A percentile compares a stretch with the other conserved stretches of the same genome.
Conservation (phyloP, 2,113 vertebrate species). For the Dromas ardeola region DNA sequence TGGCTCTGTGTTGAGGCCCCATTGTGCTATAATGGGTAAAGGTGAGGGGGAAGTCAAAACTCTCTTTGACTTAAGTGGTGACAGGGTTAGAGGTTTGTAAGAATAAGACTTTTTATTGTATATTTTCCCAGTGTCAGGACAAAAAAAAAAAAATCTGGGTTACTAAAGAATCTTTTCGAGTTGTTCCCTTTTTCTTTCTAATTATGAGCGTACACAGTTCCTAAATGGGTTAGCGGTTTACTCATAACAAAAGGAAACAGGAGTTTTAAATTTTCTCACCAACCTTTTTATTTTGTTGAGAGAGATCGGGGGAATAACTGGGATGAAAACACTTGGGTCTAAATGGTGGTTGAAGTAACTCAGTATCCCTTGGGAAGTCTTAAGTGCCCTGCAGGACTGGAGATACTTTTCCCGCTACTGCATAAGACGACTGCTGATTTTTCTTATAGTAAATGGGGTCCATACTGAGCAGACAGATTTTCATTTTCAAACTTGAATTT, state of each 20-base stretch:
- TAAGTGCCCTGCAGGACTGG: background rate
- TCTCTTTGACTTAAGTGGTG: background rate
- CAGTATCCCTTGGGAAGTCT: background rate
- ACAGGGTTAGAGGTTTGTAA: background rate
- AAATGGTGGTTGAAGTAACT: background rate
- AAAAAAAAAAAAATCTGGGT: background rate
- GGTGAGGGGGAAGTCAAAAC: background rate
- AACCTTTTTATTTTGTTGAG: background rate
- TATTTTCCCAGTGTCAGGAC: background rate
- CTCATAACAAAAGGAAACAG: background rate
- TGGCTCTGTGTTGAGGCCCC: background rate
- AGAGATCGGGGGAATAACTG: background rate
- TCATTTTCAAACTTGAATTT: background rate
- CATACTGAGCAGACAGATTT: background rate
- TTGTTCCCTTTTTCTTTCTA: background rate
- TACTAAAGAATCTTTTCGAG: background rate
- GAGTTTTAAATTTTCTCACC: background rate
- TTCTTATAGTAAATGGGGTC: background rate
- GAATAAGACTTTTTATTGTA: background rate
- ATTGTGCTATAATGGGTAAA: fast-evolving
- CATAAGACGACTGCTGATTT: background rate
- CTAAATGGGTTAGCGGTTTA: background rate
- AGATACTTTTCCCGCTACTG: background rate
- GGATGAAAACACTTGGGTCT: background rate
- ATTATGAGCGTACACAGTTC: background rate